phyloP scores from a whole-genome alignment of 1,140 invertebrate genomes.

The Drosophila cardini region DNA sequence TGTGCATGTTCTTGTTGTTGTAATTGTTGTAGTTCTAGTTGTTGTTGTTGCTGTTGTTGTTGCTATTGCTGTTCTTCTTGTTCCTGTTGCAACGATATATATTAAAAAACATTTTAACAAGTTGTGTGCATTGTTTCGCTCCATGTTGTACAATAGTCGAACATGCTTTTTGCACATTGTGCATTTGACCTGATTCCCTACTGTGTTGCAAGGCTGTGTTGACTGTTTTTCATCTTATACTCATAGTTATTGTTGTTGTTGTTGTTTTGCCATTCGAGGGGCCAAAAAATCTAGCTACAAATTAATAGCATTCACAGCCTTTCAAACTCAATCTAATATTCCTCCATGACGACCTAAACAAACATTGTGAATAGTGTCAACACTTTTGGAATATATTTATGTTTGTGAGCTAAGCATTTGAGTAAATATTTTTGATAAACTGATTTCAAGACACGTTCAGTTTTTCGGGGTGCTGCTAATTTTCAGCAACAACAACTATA shows the following conservation, averaged over 20 bases:
- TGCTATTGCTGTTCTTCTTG: conserved; percentile 39
- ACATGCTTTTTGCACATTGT: conserved; percentile 72
- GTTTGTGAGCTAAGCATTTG: conserved; percentile 64
- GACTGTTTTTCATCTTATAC: conserved; percentile 36
- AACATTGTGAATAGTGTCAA: conserved; percentile 66
- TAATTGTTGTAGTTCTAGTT: no score
- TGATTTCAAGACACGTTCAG: conserved; percentile 60
- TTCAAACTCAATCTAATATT: conserved; percentile 50
- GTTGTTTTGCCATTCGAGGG: no score
- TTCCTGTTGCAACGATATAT: conserved; percentile 48
- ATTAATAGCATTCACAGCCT: conserved; percentile 41
- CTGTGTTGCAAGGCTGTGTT: conserved; percentile 24
- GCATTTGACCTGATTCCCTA: conserved; percentile 68
- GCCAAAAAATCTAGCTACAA: conserved; percentile 25
- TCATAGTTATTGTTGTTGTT: conserved; percentile 5
- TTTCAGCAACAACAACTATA: conserved; percentile 61
- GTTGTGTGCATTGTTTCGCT: conserved; percentile 59
- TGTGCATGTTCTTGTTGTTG: conserved; percentile 46
- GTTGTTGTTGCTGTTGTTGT: conserved; percentile 45
- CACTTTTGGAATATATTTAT: conserved; percentile 52
- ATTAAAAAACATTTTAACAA: conserved; percentile 66
- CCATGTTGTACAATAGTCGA: conserved; percentile 66
- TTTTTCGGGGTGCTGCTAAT: conserved; percentile 60
- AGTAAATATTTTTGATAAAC: conserved; percentile 77
- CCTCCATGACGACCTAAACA: conserved; percentile 53